Conservation (phyloP, 2,113 vertebrate genomes). For the Aspidoscelis tigris region DNA sequence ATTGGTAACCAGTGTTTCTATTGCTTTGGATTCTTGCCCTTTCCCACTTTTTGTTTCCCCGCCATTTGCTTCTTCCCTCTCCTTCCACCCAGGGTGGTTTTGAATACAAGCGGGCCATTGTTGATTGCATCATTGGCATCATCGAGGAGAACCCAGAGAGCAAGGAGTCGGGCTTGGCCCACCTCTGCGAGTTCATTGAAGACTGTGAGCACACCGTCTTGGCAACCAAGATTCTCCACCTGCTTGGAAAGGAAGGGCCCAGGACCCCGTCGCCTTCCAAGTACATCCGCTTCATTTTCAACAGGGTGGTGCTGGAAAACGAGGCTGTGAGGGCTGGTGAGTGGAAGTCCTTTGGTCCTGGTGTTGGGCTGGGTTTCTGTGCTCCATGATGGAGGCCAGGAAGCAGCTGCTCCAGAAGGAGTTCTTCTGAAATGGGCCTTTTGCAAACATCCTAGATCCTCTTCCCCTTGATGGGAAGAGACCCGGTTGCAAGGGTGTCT, state of each 20-base stretch:
- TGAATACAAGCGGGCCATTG: conserved; percentile 97
- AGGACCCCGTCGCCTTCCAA: conserved; percentile 92
- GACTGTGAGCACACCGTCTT: conserved; percentile 98
- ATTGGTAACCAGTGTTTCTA: no score
- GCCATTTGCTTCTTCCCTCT: background rate
- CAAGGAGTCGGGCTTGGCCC: conserved; percentile 93
- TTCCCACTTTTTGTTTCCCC: no score
- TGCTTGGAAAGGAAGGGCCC: conserved; percentile 94
- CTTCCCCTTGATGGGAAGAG: background rate
- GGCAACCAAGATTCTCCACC: conserved; percentile 96
- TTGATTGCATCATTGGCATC: conserved; percentile 97
- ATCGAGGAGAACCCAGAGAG: conserved; percentile 97
- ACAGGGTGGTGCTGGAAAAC: conserved; percentile 96
- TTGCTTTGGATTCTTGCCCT: no score
- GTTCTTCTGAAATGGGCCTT: background rate
- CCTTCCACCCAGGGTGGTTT: conserved; percentile 88
- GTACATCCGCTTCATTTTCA: conserved; percentile 99
- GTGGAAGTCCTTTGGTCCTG: conserved; percentile 35
- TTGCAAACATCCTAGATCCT: no score
- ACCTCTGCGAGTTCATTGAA: conserved; percentile 98
- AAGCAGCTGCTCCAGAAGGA: background rate
- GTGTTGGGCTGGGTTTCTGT: background rate
- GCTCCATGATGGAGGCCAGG: background rate
- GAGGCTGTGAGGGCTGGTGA: conserved; percentile 95
- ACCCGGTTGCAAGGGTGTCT: background rate